Percentiles rank a stretch among this genome's conserved stretches.
phyloP scores from a whole-genome alignment of 2,888 invertebrate genomes.

The Aproaerema taeniolella region DNA sequence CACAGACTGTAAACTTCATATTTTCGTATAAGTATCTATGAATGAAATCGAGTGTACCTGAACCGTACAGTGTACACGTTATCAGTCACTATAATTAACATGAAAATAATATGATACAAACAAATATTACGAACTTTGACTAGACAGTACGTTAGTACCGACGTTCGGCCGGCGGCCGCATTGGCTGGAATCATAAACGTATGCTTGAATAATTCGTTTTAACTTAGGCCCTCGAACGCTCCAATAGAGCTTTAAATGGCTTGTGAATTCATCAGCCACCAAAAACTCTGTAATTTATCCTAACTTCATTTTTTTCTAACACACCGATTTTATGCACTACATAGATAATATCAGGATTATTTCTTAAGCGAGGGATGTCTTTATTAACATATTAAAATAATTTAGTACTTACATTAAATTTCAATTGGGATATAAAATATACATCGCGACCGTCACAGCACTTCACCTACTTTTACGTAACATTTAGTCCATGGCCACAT shows the following conservation, averaged over 20 bases:
- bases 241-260: too few species aligned
- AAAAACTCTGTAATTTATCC: too few species aligned
- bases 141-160: conserved; percentile 73
- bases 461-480: conserved; percentile 43
- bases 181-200: conserved; percentile 49
- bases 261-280: too few species aligned
- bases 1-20: conserved; percentile 6
- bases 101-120: conserved; percentile 64
- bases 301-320: conserved; percentile 49
- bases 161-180: conserved; percentile 50
- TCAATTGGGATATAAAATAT: conserved; percentile 57
- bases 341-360: conserved; percentile 50
- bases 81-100: conserved; percentile 43
- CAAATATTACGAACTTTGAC: conserved; percentile 66
- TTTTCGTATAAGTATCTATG: conserved; percentile 18
- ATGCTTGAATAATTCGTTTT: conserved; percentile 35
- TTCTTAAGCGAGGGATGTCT: conserved; percentile 61
- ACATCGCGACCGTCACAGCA: conserved; percentile 63
- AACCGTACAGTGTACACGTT: conserved; percentile 14
- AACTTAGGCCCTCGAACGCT: conserved; percentile 56
- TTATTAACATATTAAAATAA: conserved; percentile 72
- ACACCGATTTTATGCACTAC: conserved; percentile 53
- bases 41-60: conserved; percentile 12
- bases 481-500: too few species aligned
- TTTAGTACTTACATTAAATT: conserved; percentile 68